Evolutionary conservation across 2,797 vertebrate species (phyloP).

Genomic region (Columba guinea): DNA sequence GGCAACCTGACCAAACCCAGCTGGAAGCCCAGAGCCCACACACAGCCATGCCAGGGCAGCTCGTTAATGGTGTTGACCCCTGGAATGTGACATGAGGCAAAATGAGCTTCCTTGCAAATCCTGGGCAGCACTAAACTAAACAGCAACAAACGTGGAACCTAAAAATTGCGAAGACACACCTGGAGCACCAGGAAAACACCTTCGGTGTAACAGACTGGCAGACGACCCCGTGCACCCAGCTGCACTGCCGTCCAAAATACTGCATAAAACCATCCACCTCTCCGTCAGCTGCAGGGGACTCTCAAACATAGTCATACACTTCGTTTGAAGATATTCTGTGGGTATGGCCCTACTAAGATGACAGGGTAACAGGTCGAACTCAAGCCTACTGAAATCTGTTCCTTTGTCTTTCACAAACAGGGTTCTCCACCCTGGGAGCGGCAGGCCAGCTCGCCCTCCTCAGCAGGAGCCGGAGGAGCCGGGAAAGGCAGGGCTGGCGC

Average conservation of each 20-base stretch:
- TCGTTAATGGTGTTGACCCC: not conserved
- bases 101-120: not conserved
- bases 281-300: not conserved
- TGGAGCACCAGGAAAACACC: not conserved
- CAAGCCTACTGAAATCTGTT: not conserved
- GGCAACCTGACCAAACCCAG: not conserved
- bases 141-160: not conserved
- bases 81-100: not conserved
- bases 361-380: not conserved
- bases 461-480: accelerated
- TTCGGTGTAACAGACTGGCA: accelerated
- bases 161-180: not conserved
- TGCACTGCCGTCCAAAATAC: accelerated
- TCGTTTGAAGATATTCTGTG: not conserved
- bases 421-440: not conserved
- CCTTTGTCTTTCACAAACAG: not conserved
- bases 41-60: not conserved
- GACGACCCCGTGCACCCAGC: accelerated
- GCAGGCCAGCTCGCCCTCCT: not conserved
- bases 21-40: not conserved
- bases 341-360: not conserved
- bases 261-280: not conserved
- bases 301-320: not conserved
- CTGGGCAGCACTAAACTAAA: not conserved
- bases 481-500: not conserved